Evolutionary conservation across 2,113 vertebrate species (phyloP), one percentile per base, ranked within the genome.

Genomic region (Clinocottus analis): DNA sequence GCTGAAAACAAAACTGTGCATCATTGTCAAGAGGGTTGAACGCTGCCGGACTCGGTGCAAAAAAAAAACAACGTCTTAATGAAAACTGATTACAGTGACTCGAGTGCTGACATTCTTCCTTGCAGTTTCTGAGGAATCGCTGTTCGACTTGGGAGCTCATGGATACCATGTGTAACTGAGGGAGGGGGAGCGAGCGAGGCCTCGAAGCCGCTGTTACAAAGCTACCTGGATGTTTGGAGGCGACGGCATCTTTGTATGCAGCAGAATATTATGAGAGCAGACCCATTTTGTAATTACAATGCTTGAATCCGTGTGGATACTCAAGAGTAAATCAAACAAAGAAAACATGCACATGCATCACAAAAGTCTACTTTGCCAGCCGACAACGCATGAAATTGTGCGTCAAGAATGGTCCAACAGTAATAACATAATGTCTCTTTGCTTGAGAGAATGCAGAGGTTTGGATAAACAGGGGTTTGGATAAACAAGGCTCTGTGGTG

Each of bases 81-180:
- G 8, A 35, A 69, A 70, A 60, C 41, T n/a, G 63, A 27, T 67
- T 47, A 31, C 49, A 63, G 75, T 25, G 71, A 43, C n/a, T 25
- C 13, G 67, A 61, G 59, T 39, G 77, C 49, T 75, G 80, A 64
- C 80, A 51, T 89, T 84, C 74, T 2, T 72, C 33, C 62, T 39
- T 68, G 19, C 21, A 43, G 43, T 77, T 66, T 77, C 49, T 60
- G 80, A 73, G 55, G 61, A n/a, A 33, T 74, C 39, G 4, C 70
- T 45, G 23, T 69, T 69, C 66, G 78, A 78, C 47, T 80, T 25
- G 62, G 66, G 84, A 93, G 92, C 94, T 94, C 96, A 95, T 95
- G 95, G 96, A 96, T 95, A 95, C 95, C 96, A 96, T 96, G 96
- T 93, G 96, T 94, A 95, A 90, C 14, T 61, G 91, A 90, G 55